phyloP scores from a whole-genome alignment of 2,113 vertebrate species.

The Noturus placidus region DNA sequence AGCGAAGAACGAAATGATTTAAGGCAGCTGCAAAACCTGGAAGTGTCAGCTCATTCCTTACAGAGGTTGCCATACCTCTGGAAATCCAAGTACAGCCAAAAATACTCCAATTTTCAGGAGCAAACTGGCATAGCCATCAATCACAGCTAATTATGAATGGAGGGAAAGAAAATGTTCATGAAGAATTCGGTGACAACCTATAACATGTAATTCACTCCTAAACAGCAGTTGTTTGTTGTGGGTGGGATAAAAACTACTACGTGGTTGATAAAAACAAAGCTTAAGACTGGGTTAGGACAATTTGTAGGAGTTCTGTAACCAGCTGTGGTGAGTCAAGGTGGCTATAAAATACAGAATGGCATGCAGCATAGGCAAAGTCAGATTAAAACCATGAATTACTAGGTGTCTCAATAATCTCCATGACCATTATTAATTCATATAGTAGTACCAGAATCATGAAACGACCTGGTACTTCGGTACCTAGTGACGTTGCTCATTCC shows the following conservation, averaged over 20 bases:
- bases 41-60: constrained; percentile 7
- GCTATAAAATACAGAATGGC: neutral
- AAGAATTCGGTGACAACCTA: neutral
- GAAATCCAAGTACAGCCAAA: neutral
- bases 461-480: neutral
- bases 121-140: neutral
- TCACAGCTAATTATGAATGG: constrained; percentile 5
- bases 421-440: too few relatives aligned
- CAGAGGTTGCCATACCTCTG: constrained; percentile 16
- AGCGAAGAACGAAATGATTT: neutral
- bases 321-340: neutral
- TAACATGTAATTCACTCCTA: neutral
- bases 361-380: neutral
- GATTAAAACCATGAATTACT: neutral
- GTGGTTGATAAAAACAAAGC: neutral
- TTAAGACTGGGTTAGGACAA: neutral
- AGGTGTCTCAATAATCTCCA: too few relatives aligned
- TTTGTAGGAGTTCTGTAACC: neutral
- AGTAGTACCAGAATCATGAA: neutral
- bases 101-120: constrained; percentile 5
- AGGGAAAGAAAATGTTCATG: neutral
- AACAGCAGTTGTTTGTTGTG: constrained; percentile 6
- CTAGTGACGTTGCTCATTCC: neutral
- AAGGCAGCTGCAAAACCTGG: neutral
- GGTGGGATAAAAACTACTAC: neutral